phyloP scores from a whole-genome alignment of 2,888 invertebrate genomes.

The Antheraea assamensis region DNA sequence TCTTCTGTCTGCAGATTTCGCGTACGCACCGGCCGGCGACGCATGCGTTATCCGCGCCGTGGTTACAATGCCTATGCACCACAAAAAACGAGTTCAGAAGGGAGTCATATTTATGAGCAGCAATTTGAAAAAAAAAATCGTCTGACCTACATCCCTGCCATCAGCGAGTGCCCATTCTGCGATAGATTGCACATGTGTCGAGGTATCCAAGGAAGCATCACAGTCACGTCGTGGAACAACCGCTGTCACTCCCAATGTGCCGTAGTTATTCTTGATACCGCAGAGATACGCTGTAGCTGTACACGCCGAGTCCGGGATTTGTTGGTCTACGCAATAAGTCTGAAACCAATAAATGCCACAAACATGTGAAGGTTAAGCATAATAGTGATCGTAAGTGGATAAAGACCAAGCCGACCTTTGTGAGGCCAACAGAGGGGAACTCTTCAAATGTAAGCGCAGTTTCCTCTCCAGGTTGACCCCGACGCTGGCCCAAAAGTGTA shows the following conservation, averaged over 20 bases:
- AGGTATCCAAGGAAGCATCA: constrained; percentile 69
- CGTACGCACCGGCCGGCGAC: constrained; percentile 86
- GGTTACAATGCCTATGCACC: constrained; percentile 84
- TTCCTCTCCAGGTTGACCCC: constrained; percentile 80
- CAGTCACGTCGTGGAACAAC: constrained; percentile 83
- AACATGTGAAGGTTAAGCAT: neutral
- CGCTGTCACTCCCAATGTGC: constrained; percentile 84
- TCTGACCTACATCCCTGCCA: constrained; percentile 58
- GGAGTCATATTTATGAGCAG: neutral
- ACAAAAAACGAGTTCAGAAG: neutral
- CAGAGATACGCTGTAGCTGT: constrained; percentile 85
- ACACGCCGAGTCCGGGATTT: constrained; percentile 87
- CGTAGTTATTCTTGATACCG: constrained; percentile 84
- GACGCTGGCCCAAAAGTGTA: constrained; percentile 82
- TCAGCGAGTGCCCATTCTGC: constrained; percentile 84
- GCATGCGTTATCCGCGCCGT: constrained; percentile 90
- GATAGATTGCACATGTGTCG: constrained; percentile 84
- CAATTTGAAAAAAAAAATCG: neutral
- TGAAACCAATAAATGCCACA: constrained; percentile 33
- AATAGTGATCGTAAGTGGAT: neutral
- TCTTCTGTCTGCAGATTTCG: constrained; percentile 84
- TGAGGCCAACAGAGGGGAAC: constrained; percentile 80
- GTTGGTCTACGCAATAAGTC: constrained; percentile 81
- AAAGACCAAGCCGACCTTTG: constrained; percentile 36
- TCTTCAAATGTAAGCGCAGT: constrained; percentile 81